A percentile compares a stretch with the other conserved stretches of the same genome.
Conservation (phyloP, 2,797 vertebrate species). For the Rhynchotus rufescens region DNA sequence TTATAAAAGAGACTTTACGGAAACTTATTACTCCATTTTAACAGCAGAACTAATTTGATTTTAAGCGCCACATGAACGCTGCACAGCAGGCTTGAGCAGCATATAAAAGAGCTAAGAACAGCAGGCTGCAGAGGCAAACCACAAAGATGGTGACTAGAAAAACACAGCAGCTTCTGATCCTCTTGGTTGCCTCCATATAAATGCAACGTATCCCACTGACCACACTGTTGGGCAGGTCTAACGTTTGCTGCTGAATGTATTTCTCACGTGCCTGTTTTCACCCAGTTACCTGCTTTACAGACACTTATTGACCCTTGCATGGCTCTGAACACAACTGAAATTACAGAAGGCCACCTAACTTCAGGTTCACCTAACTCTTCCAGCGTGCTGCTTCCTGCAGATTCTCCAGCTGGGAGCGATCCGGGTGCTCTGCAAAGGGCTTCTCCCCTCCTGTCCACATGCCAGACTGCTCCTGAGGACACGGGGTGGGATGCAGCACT, state of each 20-base stretch:
- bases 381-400: neutral
- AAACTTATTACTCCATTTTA: neutral
- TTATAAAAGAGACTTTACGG: neutral
- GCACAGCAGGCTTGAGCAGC: neutral
- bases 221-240: neutral
- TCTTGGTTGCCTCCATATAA: neutral
- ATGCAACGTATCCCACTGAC: neutral
- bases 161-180: neutral
- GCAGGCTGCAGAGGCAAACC: neutral
- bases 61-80: neutral
- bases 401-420: neutral
- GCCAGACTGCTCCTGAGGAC: neutral
- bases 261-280: neutral
- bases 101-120: neutral
- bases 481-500: neutral
- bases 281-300: neutral
- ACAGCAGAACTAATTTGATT: neutral
- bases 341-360: neutral
- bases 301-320: neutral
- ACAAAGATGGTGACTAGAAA: neutral
- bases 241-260: accelerated
- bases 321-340: neutral
- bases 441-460: neutral
- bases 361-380: neutral
- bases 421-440: neutral